phyloP scores from a whole-genome alignment of 2,797 vertebrate species.

The Emydoidea blandingii region DNA sequence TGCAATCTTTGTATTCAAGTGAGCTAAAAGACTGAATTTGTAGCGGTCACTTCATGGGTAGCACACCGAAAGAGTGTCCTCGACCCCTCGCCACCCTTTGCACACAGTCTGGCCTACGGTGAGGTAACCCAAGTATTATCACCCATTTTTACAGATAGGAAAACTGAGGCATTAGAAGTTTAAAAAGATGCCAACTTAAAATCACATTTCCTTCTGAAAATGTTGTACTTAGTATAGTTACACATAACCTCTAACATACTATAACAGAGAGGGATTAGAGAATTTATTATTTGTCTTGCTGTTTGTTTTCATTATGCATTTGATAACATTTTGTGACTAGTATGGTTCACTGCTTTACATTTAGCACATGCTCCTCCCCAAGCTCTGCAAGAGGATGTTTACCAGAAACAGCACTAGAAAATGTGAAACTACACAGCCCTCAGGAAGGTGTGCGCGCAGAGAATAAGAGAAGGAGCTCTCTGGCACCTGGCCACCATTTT shows the following conservation, averaged over 20 bases:
- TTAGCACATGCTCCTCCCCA: rapidly evolving
- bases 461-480: conserved; percentile 24
- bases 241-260: neutral
- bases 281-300: neutral
- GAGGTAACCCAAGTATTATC: neutral
- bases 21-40: neutral
- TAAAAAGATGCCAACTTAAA: neutral
- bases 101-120: rapidly evolving
- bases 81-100: neutral
- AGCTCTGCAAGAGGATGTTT: neutral
- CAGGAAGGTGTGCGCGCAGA: conserved; percentile 30
- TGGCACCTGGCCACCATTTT: neutral
- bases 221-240: neutral
- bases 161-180: neutral
- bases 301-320: conserved; percentile 8
- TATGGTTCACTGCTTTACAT: neutral
- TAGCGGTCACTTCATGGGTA: neutral
- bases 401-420: conserved; percentile 60
- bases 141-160: neutral
- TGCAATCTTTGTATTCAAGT: neutral
- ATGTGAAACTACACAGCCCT: conserved; percentile 28
- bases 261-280: neutral
- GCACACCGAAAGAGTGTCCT: neutral
- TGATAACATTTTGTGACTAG: neutral
- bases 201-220: neutral